phyloP scores from a whole-genome alignment of 2,113 vertebrate genomes.

The Cheilinus undulatus region DNA sequence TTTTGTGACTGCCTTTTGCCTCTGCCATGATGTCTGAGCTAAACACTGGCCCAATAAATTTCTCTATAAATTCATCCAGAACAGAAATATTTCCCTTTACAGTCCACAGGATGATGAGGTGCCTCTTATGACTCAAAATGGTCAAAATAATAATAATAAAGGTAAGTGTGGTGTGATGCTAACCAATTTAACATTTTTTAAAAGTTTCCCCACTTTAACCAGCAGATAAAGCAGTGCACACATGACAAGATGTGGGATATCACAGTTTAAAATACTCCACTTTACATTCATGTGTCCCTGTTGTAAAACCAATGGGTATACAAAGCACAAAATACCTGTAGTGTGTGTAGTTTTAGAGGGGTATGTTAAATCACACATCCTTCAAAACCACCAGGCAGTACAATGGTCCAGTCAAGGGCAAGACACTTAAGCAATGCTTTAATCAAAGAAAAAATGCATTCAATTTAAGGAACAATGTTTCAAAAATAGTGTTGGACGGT shows the following conservation, averaged over 20 bases:
- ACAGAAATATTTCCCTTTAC: conserved; percentile 27
- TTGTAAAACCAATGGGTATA: conserved; percentile 34
- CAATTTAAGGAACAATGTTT: conserved; percentile 62
- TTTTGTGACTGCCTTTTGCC: too few species aligned
- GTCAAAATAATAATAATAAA: neutral
- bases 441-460: conserved; percentile 71
- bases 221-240: conserved; percentile 12
- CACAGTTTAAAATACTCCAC: conserved; percentile 1
- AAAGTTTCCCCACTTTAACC: conserved; percentile 5
- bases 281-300: conserved; percentile 28
- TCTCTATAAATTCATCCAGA: conserved; percentile 6
- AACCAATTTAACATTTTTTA: conserved; percentile 22
- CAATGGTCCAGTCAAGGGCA: conserved; percentile 72
- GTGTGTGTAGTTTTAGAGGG: conserved; percentile 43
- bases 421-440: conserved; percentile 63
- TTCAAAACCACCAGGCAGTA: conserved; percentile 42
- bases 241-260: neutral
- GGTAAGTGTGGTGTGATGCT: neutral
- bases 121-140: too few species aligned
- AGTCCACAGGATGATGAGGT: conserved; percentile 12
- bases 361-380: conserved; percentile 67
- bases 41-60: neutral
- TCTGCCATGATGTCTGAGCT: too few species aligned
- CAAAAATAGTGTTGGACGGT: neutral
- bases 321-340: conserved; percentile 44